phyloP scores from a whole-genome alignment of 2,888 invertebrate genomes.

The Brachylomia viminalis region DNA sequence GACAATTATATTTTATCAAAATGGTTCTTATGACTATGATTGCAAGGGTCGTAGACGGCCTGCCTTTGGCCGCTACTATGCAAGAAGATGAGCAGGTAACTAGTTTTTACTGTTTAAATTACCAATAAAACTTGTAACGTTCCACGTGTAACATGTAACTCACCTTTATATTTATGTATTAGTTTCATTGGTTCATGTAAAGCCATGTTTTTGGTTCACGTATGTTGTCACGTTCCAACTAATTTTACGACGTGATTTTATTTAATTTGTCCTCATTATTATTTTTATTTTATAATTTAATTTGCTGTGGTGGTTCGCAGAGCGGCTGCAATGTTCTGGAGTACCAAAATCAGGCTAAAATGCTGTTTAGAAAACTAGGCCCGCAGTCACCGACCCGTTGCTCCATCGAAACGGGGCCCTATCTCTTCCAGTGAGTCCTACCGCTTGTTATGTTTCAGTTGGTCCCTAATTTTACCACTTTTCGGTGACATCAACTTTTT shows the following conservation, averaged over 20 bases:
- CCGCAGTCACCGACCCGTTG: slow-evolving; percentile 97
- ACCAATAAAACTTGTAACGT: slow-evolving; percentile 15
- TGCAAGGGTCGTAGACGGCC: slow-evolving; percentile 97
- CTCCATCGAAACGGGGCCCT: slow-evolving; percentile 99
- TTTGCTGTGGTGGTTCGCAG: slow-evolving; percentile 91
- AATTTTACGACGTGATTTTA: slow-evolving; percentile 59
- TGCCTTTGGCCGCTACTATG: slow-evolving; percentile 98
- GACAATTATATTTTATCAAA: slow-evolving; percentile 78
- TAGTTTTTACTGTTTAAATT: slow-evolving; percentile 34
- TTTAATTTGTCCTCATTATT: slow-evolving; percentile 70
- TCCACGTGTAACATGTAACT: slow-evolving; percentile 35
- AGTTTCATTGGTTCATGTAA: slow-evolving; percentile 29
- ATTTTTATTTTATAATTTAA: slow-evolving; percentile 74
- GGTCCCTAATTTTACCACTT: slow-evolving; percentile 62
- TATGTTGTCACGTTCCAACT: slow-evolving; percentile 60
- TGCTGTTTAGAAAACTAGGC: slow-evolving; percentile 98
- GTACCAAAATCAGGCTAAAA: slow-evolving; percentile 99
- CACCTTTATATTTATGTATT: slow-evolving; percentile 25
- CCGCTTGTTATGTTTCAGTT: slow-evolving; percentile 78
- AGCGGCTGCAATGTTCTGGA: slow-evolving; percentile 98
- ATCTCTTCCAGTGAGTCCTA: slow-evolving; percentile 98
- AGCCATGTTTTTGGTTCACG: slow-evolving; percentile 31
- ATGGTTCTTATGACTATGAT: slow-evolving; percentile 99
- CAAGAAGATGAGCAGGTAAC: slow-evolving; percentile 99
- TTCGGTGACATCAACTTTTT: slow-evolving; percentile 31